A percentile compares a stretch with the other conserved stretches of the same genome.
phyloP scores from a whole-genome alignment of 2,797 vertebrate genomes.

The Hybognathus amarus region DNA sequence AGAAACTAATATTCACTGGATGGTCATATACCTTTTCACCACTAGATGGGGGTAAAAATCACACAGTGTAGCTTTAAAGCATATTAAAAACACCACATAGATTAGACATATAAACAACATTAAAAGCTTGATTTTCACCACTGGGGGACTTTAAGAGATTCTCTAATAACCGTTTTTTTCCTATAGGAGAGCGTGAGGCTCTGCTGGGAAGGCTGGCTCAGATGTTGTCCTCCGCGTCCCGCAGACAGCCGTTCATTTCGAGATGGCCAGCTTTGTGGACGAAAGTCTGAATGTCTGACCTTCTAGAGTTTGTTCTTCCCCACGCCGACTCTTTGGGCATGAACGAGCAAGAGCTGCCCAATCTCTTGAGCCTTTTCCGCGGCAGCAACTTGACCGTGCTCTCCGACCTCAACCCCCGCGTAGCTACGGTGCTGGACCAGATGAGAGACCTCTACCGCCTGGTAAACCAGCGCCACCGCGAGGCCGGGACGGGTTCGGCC shows the following conservation, averaged over 20 bases:
- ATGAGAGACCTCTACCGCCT: constrained; percentile 85
- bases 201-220: constrained; percentile 75
- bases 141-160: no score
- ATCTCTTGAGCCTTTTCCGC: constrained; percentile 82
- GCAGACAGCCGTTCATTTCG: constrained; percentile 81
- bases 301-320: constrained; percentile 74
- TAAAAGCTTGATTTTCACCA: no score
- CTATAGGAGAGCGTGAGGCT: constrained; percentile 76
- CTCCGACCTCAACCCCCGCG: constrained; percentile 85
- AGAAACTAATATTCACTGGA: no score
- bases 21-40: no score
- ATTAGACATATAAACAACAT: no score
- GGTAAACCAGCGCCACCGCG: constrained; percentile 73
- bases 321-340: constrained; percentile 84
- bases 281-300: constrained; percentile 80
- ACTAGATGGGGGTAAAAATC: no score
- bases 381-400: constrained; percentile 82
- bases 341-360: constrained; percentile 89
- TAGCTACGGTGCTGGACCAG: constrained; percentile 86
- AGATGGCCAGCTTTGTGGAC: constrained; percentile 88
- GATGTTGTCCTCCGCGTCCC: constrained; percentile 72
- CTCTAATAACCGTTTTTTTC: neutral
- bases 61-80: no score
- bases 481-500: constrained; percentile 61
- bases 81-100: no score